Evolutionary conservation across 2,113 vertebrate species (phyloP).

Genomic region (Nicator chloris): DNA sequence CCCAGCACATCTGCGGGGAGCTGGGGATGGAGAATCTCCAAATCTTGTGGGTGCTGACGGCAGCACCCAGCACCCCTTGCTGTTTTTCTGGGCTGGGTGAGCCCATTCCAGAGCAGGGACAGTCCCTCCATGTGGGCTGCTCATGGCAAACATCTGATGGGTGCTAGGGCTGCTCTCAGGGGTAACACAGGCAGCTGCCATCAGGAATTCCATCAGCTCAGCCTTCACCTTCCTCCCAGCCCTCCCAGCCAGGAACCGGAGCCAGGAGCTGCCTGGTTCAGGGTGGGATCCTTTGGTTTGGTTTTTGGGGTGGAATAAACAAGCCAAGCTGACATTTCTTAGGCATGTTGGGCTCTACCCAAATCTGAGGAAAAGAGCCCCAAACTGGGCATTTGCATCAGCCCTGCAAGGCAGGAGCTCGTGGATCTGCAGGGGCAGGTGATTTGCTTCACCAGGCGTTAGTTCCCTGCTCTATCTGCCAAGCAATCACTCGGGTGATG

Average conservation of each 20-base stretch:
- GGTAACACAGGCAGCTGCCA: not conserved
- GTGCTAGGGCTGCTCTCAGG: not conserved
- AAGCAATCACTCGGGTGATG: not conserved
- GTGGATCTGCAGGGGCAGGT: not conserved
- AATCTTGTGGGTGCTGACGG: not conserved
- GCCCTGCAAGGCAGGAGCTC: not conserved
- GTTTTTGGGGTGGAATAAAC: not conserved
- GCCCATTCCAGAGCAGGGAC: not conserved
- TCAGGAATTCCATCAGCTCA: not conserved
- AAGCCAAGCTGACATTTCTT: not conserved
- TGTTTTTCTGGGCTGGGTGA: fast-evolving
- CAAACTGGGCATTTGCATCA: not conserved
- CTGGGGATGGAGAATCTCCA: not conserved
- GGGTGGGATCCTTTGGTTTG: fast-evolving
- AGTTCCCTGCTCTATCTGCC: not conserved
- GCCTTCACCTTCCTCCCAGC: not conserved
- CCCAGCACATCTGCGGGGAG: not conserved
- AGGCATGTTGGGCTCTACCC: not conserved
- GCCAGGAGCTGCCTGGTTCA: not conserved
- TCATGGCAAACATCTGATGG: not conserved
- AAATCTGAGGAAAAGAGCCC: not conserved
- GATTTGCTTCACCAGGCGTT: not conserved
- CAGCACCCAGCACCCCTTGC: not conserved
- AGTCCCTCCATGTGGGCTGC: fast-evolving
- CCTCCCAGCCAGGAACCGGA: fast-evolving